Conservation (phyloP, 2,113 vertebrate genomes). For the Lanius collurio region DNA sequence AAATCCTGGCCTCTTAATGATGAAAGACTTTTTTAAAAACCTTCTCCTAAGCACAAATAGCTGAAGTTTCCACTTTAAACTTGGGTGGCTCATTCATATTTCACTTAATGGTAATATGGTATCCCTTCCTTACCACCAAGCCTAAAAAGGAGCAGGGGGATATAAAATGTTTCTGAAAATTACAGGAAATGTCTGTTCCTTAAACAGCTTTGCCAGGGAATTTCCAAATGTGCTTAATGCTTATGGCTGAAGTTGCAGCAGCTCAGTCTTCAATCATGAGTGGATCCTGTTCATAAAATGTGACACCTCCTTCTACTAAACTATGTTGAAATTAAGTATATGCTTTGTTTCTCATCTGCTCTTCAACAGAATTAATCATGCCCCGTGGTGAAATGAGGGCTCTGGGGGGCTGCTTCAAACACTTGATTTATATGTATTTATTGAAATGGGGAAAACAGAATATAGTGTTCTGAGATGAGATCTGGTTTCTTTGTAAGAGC, state of each 20-base stretch:
- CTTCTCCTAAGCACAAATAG: not conserved
- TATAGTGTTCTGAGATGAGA: not conserved
- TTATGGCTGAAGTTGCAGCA: slow-evolving; percentile 24
- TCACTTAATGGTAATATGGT: slow-evolving; percentile 26
- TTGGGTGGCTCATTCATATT: slow-evolving; percentile 59
- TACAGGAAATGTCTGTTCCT: slow-evolving; percentile 63
- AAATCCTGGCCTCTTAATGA: not conserved
- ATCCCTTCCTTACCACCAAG: not conserved
- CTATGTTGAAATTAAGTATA: not conserved
- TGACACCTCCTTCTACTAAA: slow-evolving; percentile 18
- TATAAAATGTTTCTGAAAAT: slow-evolving; percentile 59
- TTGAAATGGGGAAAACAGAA: not conserved
- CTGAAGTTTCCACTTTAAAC: slow-evolving; percentile 49
- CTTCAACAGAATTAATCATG: not conserved
- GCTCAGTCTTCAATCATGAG: not conserved
- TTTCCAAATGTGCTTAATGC: slow-evolving; percentile 50
- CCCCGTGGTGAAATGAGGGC: not conserved
- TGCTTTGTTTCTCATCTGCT: not conserved
- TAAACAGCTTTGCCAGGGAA: slow-evolving; percentile 57
- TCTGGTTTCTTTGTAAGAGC: not conserved
- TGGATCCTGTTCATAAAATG: not conserved
- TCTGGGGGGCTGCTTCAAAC: not conserved
- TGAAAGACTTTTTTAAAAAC: not conserved
- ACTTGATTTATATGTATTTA: not conserved
- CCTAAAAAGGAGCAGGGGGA: not conserved